Evolutionary conservation across 2,113 vertebrate genomes (phyloP).

Genomic region (Lepisosteus oculatus): DNA sequence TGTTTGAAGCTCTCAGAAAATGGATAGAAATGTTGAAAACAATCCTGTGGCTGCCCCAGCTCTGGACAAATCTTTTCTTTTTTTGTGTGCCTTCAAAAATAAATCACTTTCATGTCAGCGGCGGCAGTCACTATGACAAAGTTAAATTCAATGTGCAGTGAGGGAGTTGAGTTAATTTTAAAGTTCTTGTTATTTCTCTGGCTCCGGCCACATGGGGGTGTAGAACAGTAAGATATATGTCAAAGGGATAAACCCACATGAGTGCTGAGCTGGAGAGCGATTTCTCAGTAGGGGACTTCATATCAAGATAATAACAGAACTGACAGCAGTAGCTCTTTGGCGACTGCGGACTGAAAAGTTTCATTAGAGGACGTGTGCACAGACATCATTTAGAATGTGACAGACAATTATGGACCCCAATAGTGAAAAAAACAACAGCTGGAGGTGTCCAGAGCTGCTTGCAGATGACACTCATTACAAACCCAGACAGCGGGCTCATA

Average conservation of each 20-base stretch:
- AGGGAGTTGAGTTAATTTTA: constrained; percentile 35
- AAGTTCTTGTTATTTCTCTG: constrained; percentile 46
- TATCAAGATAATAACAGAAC: constrained; percentile 42
- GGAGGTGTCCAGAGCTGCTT: constrained; percentile 8
- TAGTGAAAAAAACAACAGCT: constrained; percentile 7
- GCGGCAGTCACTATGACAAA: constrained; percentile 24
- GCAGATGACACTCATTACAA: not conserved
- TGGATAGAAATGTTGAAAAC: not conserved
- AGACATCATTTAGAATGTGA: constrained; percentile 24
- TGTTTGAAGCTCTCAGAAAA: constrained; percentile 22
- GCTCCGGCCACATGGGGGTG: constrained; percentile 70
- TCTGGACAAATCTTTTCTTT: not conserved
- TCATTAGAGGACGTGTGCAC: constrained; percentile 35
- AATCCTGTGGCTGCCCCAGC: not conserved
- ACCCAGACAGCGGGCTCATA: not conserved
- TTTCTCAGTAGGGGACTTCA: constrained; percentile 36
- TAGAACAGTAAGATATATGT: constrained; percentile 67
- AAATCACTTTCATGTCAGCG: constrained; percentile 33
- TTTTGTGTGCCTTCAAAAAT: constrained; percentile 21
- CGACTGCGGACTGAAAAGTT: constrained; percentile 27
- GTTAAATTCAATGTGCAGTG: constrained; percentile 26
- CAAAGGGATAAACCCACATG: constrained; percentile 24
- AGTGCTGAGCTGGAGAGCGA: constrained; percentile 19
- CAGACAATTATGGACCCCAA: constrained; percentile 31
- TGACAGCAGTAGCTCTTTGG: constrained; percentile 34